Conservation (phyloP, 2,888 invertebrate genomes). For the Epiblema foenella region DNA sequence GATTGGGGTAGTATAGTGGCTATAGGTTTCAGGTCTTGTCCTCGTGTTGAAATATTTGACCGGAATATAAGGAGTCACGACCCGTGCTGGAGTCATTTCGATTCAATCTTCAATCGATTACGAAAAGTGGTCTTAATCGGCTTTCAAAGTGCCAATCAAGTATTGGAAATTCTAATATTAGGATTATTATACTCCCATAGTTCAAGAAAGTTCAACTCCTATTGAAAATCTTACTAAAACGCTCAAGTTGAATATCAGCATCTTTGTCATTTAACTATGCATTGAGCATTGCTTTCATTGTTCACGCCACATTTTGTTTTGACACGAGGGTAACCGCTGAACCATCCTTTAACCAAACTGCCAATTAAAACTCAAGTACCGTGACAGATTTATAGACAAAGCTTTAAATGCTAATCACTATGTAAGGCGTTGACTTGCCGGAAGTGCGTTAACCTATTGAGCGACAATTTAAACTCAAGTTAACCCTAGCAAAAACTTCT, state of each 20-base stretch:
- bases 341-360: constrained; percentile 9
- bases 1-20: constrained; percentile 15
- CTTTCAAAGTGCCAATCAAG: constrained; percentile 45
- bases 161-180: constrained; percentile 30
- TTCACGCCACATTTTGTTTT: neutral
- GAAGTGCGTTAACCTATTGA: constrained; percentile 42
- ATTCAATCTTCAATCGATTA: constrained; percentile 59
- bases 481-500: constrained; percentile 36
- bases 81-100: constrained; percentile 54
- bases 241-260: neutral
- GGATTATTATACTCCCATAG: constrained; percentile 19
- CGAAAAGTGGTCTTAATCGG: constrained; percentile 58
- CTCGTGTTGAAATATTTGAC: constrained; percentile 58
- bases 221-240: constrained; percentile 9
- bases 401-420: constrained; percentile 40
- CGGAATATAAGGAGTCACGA: constrained; percentile 59
- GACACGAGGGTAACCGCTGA: neutral
- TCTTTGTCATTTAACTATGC: neutral
- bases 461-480: constrained; percentile 28
- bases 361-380: constrained; percentile 26
- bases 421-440: constrained; percentile 36
- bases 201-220: constrained; percentile 13
- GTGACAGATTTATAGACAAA: constrained; percentile 33
- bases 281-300: neutral
- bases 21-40: constrained; percentile 43